Evolutionary conservation across 1,140 invertebrate species (phyloP).

Genomic region (Drosophila biarmipes): DNA sequence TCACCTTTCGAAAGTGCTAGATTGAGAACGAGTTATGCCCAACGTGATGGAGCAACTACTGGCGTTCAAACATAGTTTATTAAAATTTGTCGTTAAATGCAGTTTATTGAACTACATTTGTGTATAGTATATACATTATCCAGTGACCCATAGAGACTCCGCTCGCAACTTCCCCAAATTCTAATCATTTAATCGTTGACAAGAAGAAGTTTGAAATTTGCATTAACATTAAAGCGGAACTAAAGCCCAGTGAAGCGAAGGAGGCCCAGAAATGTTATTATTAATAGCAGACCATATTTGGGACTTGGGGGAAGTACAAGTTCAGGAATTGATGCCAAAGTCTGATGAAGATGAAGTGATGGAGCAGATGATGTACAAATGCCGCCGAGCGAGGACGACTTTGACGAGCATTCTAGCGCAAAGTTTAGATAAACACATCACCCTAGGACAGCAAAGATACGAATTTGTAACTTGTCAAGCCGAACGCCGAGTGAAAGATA

Average conservation of each 20-base stretch:
- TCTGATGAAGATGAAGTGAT: constrained; percentile 66
- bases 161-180: background rate
- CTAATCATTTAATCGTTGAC: constrained; percentile 21
- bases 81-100: background rate
- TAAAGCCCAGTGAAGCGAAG: constrained; percentile 64
- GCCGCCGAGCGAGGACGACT: constrained; percentile 28
- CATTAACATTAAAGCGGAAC: constrained; percentile 75
- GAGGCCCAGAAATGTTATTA: constrained; percentile 57
- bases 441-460: constrained; percentile 44
- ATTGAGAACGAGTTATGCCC: constrained; percentile 1
- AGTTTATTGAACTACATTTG: background rate
- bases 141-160: constrained; percentile 9
- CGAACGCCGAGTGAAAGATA: constrained; percentile 52
- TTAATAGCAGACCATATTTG: constrained; percentile 52
- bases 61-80: background rate
- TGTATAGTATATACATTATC: background rate
- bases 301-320: constrained; percentile 40
- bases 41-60: background rate
- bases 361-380: constrained; percentile 64
- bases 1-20: constrained; percentile 18
- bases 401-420: constrained; percentile 76
- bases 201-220: constrained; percentile 59
- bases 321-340: constrained; percentile 23
- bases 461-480: constrained; percentile 78
- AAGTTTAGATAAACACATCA: constrained; percentile 76